Evolutionary conservation across 2,888 invertebrate genomes (phyloP).

Genomic region (Scaptomyza reducta): DNA sequence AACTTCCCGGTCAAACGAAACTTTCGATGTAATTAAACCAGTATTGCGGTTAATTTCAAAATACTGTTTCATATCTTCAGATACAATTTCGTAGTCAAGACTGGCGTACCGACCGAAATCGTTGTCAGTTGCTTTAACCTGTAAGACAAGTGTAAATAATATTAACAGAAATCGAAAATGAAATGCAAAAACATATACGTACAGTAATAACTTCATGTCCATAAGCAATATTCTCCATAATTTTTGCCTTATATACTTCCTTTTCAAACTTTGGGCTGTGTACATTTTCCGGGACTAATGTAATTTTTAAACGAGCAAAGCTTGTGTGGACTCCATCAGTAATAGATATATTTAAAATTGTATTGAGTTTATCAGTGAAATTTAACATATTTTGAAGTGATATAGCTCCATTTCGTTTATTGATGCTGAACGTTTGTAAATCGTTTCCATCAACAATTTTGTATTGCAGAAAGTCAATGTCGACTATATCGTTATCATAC

Average conservation of each 20-base stretch:
- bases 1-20: conserved; percentile 90
- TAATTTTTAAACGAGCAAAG: conserved; percentile 92
- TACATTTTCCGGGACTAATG: conserved; percentile 91
- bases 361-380: conserved; percentile 87
- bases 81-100: conserved; percentile 91
- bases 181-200: conserved; percentile 39
- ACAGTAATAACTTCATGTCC: conserved; percentile 91
- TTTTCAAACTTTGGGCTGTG: conserved; percentile 92
- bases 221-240: conserved; percentile 91
- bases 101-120: conserved; percentile 92
- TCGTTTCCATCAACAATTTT: conserved; percentile 93
- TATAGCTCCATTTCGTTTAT: conserved; percentile 87
- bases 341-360: conserved; percentile 94
- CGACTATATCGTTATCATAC: conserved; percentile 93
- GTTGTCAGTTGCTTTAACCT: conserved; percentile 91
- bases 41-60: conserved; percentile 90
- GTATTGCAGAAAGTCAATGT: conserved; percentile 90
- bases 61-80: conserved; percentile 88
- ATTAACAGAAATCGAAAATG: neutral
- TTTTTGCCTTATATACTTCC: conserved; percentile 90
- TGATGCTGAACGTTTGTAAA: conserved; percentile 89
- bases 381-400: conserved; percentile 90
- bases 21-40: conserved; percentile 89
- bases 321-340: conserved; percentile 97
- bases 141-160: conserved; percentile 16